Base-by-base conservation (phyloP, 2,113 vertebrate genomes). In the Stomatorhinus ivindoensis region DNA sequence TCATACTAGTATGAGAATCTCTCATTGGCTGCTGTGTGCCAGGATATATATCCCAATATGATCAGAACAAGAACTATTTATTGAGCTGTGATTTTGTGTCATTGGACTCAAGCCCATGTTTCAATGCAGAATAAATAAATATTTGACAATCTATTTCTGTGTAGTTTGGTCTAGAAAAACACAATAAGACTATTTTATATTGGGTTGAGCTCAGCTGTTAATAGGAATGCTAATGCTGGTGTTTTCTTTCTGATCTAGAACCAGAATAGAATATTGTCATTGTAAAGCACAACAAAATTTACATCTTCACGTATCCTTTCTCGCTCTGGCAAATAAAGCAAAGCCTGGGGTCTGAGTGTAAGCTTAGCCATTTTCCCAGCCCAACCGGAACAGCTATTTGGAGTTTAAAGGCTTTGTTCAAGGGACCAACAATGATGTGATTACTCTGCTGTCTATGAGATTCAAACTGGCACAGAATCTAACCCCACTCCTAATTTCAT, bases 51-150 rank as follows among this genome's bases (percentile, higher is more conserved):
- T 31, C 42, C 31, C 61, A 53, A 10, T 35, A 31, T 3, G 31
- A 42, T 27, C 47, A 7, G 47, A 42, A 84, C 17, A 55, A 21
- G 15, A n/a, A 35, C 51, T 53, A 53, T 88, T 82, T 58, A 51
- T 84, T 58, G 35, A 89, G 48, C 50, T 80, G 3, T 46, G 73
- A 84, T 35, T 53, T 50, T 82, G n/a, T 88, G 65, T 51, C 47
- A 73, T 76, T 31, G 80, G 88, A 88, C 69, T 39, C 58, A 88
- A 46, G 47, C 46, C 88, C 19, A 17, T 88, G 88, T 89, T 84
- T 89, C 88, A 83, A 35, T 84, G 51, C 73, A 83, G 88, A 89
- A 83, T 89, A 89, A 89, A 89, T 21, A 83, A 51, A 89, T 58
- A 76, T 76, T 35, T 89, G 44, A 83, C 53, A 58, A 11, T 53